Evolutionary conservation across 2,113 vertebrate genomes (phyloP), one percentile per base, ranked within the genome.

Genomic region (Pomatostomus ruficeps): DNA sequence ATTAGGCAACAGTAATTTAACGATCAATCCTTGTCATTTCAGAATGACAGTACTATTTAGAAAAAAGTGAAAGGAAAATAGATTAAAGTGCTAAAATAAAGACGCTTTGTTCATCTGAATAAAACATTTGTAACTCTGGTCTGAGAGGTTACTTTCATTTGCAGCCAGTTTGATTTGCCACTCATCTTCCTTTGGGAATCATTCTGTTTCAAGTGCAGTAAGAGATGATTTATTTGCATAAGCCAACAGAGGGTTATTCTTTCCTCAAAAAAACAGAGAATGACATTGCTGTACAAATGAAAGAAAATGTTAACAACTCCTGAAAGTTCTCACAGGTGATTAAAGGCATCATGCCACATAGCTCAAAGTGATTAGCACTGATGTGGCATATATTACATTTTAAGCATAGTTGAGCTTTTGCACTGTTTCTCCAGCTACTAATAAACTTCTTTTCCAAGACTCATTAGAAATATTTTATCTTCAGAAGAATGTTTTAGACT

Each of bases 191-290:
- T 93, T 78, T 40, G 85, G 89, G 84, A 96, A 91, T 93, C 52
- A 46, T 94, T 95, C 24, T 19, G 76, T 94, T 97, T 96, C 80
- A 83, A 97, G 95, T 91, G 91, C 87, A 93, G 86, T 95, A 96
- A 94, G 87, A 93, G 88, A 96, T 86, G 63, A 97, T 96, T 97
- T 97, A 98, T 97, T 97, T 97, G 93, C 85, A 97, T 91, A 97
- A 89, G 86, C 81, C 94, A 97, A 91, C 46, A 48, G 74, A 96
- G 81, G 94, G 92, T 97, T 97, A 97, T 82, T 88, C 77, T 95
- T 66, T 36, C 92, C 89, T 96, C 31, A 45, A 62, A 94, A 94
- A 97, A 85, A 14, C 40, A 89, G 74, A 63, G 59, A 88, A 66
- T 75, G 95, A 77, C 76, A 89, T 40, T 78, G 66, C 65, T 91